Conservation (phyloP, 2,113 vertebrate species). For the Tenebrosternarchus preto region DNA sequence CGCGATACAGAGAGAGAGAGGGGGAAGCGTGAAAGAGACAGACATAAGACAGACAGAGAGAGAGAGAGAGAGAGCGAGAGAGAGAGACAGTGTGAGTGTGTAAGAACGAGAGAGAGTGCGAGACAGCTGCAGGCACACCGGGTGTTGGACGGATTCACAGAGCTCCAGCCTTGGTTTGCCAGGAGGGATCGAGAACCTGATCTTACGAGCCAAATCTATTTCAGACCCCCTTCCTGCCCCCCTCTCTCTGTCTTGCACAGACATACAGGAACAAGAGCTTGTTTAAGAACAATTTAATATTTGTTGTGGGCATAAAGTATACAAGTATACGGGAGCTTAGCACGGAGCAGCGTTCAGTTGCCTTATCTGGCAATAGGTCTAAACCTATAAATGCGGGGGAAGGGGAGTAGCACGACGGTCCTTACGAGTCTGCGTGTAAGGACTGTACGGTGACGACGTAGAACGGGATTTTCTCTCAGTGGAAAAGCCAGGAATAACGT, state of each 20-base stretch:
- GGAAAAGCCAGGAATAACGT: constrained; percentile 5
- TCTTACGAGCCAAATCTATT: constrained; percentile 53
- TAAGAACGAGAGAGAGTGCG: constrained; percentile 4
- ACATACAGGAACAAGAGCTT: constrained; percentile 43
- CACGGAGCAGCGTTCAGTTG: constrained; percentile 41
- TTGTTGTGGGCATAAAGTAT: constrained; percentile 36
- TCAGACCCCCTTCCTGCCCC: constrained; percentile 9
- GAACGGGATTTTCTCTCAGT: background rate
- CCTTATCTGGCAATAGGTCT: constrained; percentile 32
- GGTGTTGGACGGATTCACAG: constrained; percentile 51
- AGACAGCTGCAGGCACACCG: constrained; percentile 52
- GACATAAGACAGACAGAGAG: background rate
- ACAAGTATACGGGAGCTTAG: constrained; percentile 28
- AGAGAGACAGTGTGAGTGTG: background rate
- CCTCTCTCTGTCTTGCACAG: background rate
- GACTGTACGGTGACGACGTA: background rate
- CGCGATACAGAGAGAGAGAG: background rate
- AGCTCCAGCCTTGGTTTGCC: constrained; percentile 43
- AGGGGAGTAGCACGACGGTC: constrained; percentile 8
- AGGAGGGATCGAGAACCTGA: constrained; percentile 48
- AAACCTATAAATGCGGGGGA: background rate
- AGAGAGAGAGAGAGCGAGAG: background rate
- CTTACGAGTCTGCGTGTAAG: background rate
- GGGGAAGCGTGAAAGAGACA: background rate
- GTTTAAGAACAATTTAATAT: constrained; percentile 38